Conservation (phyloP, 1,140 invertebrate genomes). For the Drosophila fuyamai region DNA sequence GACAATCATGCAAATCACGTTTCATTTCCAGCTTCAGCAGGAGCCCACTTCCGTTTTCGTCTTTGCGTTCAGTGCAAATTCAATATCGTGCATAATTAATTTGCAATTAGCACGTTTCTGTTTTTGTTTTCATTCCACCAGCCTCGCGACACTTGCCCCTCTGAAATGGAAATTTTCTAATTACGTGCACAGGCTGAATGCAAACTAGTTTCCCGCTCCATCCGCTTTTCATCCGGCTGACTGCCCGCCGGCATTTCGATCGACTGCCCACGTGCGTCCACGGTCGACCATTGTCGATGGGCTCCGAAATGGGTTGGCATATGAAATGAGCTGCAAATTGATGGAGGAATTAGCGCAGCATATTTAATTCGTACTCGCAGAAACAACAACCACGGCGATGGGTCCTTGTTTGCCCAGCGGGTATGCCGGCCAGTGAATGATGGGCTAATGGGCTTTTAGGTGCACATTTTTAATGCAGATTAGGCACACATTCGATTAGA, state of each 20-base stretch:
- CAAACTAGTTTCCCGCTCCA: slow-evolving; percentile 62
- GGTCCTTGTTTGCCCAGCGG: slow-evolving; percentile 34
- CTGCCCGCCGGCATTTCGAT: slow-evolving; percentile 52
- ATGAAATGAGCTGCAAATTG: slow-evolving; percentile 83
- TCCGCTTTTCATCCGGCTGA: slow-evolving; percentile 27
- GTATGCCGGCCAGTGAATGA: slow-evolving; percentile 24
- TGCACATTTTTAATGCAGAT: slow-evolving; percentile 49
- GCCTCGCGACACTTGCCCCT: slow-evolving; percentile 8
- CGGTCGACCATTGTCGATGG: slow-evolving; percentile 32
- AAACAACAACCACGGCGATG: slow-evolving; percentile 24
- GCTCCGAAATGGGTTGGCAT: slow-evolving; percentile 77
- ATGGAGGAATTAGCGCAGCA: slow-evolving; percentile 80
- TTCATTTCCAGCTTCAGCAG: background rate
- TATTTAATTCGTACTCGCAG: slow-evolving; percentile 67
- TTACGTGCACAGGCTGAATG: slow-evolving; percentile 69
- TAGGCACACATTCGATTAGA: slow-evolving; percentile 35
- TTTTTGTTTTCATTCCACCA: slow-evolving; percentile 81
- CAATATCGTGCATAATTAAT: slow-evolving; percentile 85
- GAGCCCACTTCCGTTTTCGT: slow-evolving; percentile 35
- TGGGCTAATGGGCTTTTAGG: slow-evolving; percentile 50
- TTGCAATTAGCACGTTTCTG: slow-evolving; percentile 84
- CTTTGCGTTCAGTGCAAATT: slow-evolving; percentile 78
- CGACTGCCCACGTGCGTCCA: slow-evolving; percentile 47
- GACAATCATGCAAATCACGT: slow-evolving; percentile 77
- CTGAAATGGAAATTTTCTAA: slow-evolving; percentile 73